Base-by-base conservation (phyloP, 2,797 vertebrate species). In the Mormyrops attenuatus region DNA sequence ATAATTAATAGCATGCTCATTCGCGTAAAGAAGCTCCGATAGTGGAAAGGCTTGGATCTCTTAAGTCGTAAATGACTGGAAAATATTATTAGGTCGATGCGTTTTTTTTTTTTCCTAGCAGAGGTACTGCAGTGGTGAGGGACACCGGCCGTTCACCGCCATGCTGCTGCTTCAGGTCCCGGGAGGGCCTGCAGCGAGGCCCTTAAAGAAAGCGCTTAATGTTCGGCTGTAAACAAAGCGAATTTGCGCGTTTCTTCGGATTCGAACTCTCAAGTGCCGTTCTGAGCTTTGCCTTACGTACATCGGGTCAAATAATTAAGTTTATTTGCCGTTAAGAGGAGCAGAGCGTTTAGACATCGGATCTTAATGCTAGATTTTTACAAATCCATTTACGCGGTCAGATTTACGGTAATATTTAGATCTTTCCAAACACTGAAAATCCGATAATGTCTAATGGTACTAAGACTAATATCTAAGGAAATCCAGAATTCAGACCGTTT, bases 401-500 rank as follows among this genome's bases (percentile, higher is more conserved):
- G 49, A 52, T 52, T 85, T 50, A 52, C 53, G 22, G 26, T 34
- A 85, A 85, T 85, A 85, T 52, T 88, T 63, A 88, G 47, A 80
- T 82, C 11, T 41, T 38, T 60, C 34, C 66, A 85, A 52, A 53
- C 84, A 85, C 0, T 50, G 84, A n/a, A 50, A 53, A 85, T 50
- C 84, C 44, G 49, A 85, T 82, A 82, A 82, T 82, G 77, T 47
- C 41, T 47, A 47, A 47, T 47, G 41, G 41, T 22, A 82, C 20
- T 47, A 82, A 82, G 20, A 82, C 41, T n/a, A 47, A 82, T 82
- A n/a, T 47, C 77, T 82, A 82, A 47, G 41, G 7, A 82, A 22
- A 82, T 82, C 77, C 77, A 22, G 41, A 47, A 82, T 47, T 82
- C 47, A 82, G 41, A 47, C 41, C 77, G 41, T 82, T 82, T 82